Evolutionary conservation across 2,888 invertebrate species (phyloP).

Genomic region (Bombylius major): DNA sequence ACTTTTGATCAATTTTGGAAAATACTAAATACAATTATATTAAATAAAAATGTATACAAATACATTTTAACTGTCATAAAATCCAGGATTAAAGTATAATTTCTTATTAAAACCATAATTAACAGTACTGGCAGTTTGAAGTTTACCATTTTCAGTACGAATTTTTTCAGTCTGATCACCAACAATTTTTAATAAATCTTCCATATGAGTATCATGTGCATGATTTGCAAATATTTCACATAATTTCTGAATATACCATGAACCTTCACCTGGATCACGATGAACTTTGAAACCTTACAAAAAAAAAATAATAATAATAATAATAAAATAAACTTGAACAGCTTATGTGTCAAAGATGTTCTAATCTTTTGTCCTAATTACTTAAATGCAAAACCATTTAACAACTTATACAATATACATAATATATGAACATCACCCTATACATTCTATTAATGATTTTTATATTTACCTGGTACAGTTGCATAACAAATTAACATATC

Average conservation of each 20-base stretch:
- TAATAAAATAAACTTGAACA: neutral
- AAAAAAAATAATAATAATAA: slow-evolving; percentile 1
- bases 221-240: slow-evolving; percentile 51
- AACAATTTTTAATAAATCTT: slow-evolving; percentile 52
- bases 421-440: neutral
- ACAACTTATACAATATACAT: neutral
- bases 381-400: neutral
- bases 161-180: slow-evolving; percentile 38
- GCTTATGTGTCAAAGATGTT: neutral
- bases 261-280: slow-evolving; percentile 45
- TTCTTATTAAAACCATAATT: slow-evolving; percentile 51
- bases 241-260: slow-evolving; percentile 59
- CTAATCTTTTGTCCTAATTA: neutral
- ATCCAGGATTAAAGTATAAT: slow-evolving; percentile 56
- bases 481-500: slow-evolving; percentile 55
- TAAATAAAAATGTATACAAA: neutral
- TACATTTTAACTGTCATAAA: slow-evolving; percentile 10
- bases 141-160: slow-evolving; percentile 25
- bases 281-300: slow-evolving; percentile 32
- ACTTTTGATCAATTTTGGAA: too few relatives aligned
- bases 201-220: slow-evolving; percentile 50
- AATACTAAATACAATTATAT: too few relatives aligned
- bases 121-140: slow-evolving; percentile 51
- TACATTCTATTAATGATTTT: neutral
- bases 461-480: slow-evolving; percentile 40